Conservation (phyloP, 2,797 vertebrate species). For the Sphaeramia orbicularis region DNA sequence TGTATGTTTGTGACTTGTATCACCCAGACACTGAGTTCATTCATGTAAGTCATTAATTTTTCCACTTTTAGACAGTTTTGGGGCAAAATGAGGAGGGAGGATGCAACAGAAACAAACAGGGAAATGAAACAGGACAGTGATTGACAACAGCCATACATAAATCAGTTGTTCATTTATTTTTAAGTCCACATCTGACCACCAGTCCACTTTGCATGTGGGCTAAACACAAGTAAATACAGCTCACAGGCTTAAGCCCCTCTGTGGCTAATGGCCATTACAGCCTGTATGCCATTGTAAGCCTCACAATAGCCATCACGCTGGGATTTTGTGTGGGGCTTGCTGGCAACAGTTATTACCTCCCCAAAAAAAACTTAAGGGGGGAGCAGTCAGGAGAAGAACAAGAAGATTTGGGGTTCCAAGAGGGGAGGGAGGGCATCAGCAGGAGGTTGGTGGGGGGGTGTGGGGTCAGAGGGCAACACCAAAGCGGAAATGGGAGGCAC, state of each 20-base stretch:
- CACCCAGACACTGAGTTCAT: conserved; percentile 38
- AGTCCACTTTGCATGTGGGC: conserved; percentile 58
- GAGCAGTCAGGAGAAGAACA: conserved; percentile 78
- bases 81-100: neutral
- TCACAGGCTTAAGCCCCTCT: conserved; percentile 68
- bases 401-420: conserved; percentile 81
- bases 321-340: conserved; percentile 80
- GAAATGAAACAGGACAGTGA: conserved; percentile 8
- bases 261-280: conserved; percentile 81
- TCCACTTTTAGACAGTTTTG: conserved; percentile 1
- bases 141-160: neutral
- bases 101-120: conserved; percentile 2
- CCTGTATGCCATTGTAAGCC: conserved; percentile 78
- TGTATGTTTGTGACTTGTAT: conserved; percentile 38
- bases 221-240: conserved; percentile 67
- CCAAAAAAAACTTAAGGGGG: conserved; percentile 73
- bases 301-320: conserved; percentile 84
- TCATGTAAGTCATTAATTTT: conserved; percentile 39
- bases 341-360: conserved; percentile 84
- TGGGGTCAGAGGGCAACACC: conserved; percentile 78
- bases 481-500: conserved; percentile 82
- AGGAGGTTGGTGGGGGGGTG: conserved; percentile 61
- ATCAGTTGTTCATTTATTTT: no score
- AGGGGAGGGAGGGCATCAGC: conserved; percentile 54
- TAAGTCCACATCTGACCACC: conserved; percentile 43